Evolutionary conservation across 2,888 invertebrate species (phyloP), one percentile per base, ranked within the genome.

Genomic region (Drosophila pseudotakahashii): DNA sequence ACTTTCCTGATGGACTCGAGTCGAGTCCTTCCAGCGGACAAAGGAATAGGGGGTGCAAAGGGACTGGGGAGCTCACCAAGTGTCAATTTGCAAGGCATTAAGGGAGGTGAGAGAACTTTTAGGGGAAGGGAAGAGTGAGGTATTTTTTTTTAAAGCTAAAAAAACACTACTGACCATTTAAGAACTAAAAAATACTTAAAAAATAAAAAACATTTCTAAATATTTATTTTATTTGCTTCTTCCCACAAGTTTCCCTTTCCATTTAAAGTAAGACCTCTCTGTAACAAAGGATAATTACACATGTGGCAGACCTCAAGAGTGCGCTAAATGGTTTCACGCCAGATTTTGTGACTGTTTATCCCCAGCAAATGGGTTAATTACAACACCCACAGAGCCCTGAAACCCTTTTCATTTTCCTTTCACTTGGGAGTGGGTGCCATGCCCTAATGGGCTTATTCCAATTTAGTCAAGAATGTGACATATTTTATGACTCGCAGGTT

Each of bases 1-100:
- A 85, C 88, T 85, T 73, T 72, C 77, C 73, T 78, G 86, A 82
- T 80, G 86, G 72, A 82, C 78, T 77, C 48, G 39, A 52, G 55
- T 55, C 47, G 32, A 6, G 26, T 44, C 26, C 19, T 19, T 23
- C 42, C 36, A n/a, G 42, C 23, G 23, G 44, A 9, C 23, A 23
- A 7, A 44, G 41, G 11, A 13, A 3, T 11, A 9, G 45, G 10
- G n/a, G 30, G 13, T 44, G 41, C 7, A 30, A 30, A 7, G 30
- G 14, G n/a, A 26, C 14, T 5, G 1, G 66, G 64, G 0, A 16
- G 13, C 66, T 19, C 50, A 34, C 51, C 76, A 81, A 84, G 88
- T 88, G 84, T 80, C 84, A 85, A 85, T 85, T 85, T 85, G 88
- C 84, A 76, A 85, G 73, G 77, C 78, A 88, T 85, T 88, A 85